Base-by-base conservation (phyloP, 37 sponge, comb jelly and placozoan species). In the Chondrilla cf. caribensis region DNA sequence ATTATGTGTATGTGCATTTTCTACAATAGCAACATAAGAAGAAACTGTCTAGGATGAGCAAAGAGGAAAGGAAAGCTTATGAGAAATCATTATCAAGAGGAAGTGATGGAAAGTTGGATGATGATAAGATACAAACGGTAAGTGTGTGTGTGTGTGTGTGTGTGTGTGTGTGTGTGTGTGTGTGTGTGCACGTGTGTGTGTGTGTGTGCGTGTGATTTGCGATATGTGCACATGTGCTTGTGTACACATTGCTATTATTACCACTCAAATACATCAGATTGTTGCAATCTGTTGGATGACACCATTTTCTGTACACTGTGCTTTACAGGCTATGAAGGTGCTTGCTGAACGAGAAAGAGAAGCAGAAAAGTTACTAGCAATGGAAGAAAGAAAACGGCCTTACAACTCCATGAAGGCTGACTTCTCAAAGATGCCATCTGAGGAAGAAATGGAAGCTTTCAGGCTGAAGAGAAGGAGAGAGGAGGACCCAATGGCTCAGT, bases 361-460 rank as follows among this genome's bases (percentile, higher is more conserved):
- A 54, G 83, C 85, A 40, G 91, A 89, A 5, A 58, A 43, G 24
- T 6, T 86, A 32, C 38, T 90, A 64, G 79, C 76, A 0, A 28
- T 90, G 77, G 94, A 95, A 32, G 99, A 95, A 73, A 60, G 96
- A 47, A 98, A 95, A 82, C 70, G 99, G 66, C 90, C 89, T 0
- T 98, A 95, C 88, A 84, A 95, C 66, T 93, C 96, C n/a, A 90
- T 98, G 94, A 70, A 70, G 54, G 90, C 84, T 25, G 94, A 97
- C 54, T 60, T 43, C 2, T 54, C 65, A 0, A 26, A 42, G n/a
- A 64, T 65, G 37, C 97, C 97, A 11, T 93, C 99, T 19, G 99
- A 98, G 54, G 99, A 98, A 80, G 96, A 98, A 68, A 93, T 95
- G 90, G 99, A 98, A 77, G 96, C 94, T 18, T 95, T 65, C 44